These are phyloP conservation scores for Hydriomena furcata DNA, from an alignment of 2,888 invertebrate species.

Conservation along the genomic window DNA sequence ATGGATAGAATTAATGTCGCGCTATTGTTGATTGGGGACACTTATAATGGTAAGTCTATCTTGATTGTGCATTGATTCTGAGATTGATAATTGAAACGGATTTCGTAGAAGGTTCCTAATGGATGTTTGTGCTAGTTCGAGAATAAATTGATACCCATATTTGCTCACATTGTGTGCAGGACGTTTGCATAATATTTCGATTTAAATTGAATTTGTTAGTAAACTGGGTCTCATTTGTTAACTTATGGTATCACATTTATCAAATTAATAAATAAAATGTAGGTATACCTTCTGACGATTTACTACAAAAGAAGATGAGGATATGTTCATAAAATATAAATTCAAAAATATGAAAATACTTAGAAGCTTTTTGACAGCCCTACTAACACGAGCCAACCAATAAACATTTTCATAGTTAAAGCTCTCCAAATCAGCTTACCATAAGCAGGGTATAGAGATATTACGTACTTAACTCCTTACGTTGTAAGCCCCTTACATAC, in stretches of 20 bases:
- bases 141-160: conserved; percentile 39
- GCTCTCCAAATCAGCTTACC: conserved; percentile 65
- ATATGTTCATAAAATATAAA: background rate
- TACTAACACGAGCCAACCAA: conserved; percentile 40
- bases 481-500: conserved; percentile 24
- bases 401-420: conserved; percentile 68
- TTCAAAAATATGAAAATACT: background rate
- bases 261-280: too few species aligned
- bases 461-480: background rate
- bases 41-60: conserved; percentile 62
- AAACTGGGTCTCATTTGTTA: conserved; percentile 9
- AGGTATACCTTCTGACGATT: too few species aligned
- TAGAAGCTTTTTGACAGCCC: conserved; percentile 41
- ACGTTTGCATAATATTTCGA: conserved; percentile 17
- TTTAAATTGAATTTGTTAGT: conserved; percentile 6
- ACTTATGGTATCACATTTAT: conserved; percentile 1
- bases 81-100: conserved; percentile 50
- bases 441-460: conserved; percentile 25
- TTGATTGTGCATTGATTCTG: conserved; percentile 65
- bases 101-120: conserved; percentile 52
- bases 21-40: conserved; percentile 81
- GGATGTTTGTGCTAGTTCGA: conserved; percentile 41
- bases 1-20: conserved; percentile 83
- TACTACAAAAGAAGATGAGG: too few species aligned
- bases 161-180: conserved; percentile 24